Evolutionary conservation across 2,888 invertebrate genomes (phyloP), one percentile per base, ranked within the genome.

Genomic region (Metopia argyrocephala): DNA sequence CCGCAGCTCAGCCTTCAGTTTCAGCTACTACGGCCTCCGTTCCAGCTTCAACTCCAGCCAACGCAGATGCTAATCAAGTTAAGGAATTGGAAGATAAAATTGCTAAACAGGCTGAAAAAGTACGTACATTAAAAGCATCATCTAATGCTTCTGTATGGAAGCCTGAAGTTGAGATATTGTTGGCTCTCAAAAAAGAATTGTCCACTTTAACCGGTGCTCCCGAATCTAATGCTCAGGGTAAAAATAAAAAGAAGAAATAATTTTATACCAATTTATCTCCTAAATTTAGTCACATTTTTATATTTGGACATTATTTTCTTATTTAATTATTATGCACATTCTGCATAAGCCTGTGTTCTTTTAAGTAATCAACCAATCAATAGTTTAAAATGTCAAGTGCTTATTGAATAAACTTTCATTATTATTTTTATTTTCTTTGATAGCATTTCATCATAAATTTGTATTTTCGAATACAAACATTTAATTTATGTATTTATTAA

Each of bases 121-220:
- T 97, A 0, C 92, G 97, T 68, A 91, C 93, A 68, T 87, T 97
- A 46, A 97, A 98, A 89, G 91, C 94, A 2, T 93, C 94, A 15
- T 94, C 93, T 64, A 94, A 94, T 83, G 96, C 96, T 87, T 86
- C 93, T 0, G 93, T 93, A 0, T 95, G 96, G 93, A 94, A 95
- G 86, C 95, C 95, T 0, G 95, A 96, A 89, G 95, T 97, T 0
- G 92, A 93, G 7, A 91, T 92, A 57, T 91, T 97, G 15, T 89
- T 96, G 21, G 92, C 93, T 57, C 90, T 97, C 70, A 97, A 97
- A 89, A 93, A 93, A 82, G 92, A 94, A 84, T 91, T 96, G 46
- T 87, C 92, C 2, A 59, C 86, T 9, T 81, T 90, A 15, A 87
- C 87, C 46, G 90, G 89, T 5, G 56, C 66, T n/a, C 83, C 89